Conservation (phyloP, 2,797 vertebrate genomes). For the Anniella stebbinsi region DNA sequence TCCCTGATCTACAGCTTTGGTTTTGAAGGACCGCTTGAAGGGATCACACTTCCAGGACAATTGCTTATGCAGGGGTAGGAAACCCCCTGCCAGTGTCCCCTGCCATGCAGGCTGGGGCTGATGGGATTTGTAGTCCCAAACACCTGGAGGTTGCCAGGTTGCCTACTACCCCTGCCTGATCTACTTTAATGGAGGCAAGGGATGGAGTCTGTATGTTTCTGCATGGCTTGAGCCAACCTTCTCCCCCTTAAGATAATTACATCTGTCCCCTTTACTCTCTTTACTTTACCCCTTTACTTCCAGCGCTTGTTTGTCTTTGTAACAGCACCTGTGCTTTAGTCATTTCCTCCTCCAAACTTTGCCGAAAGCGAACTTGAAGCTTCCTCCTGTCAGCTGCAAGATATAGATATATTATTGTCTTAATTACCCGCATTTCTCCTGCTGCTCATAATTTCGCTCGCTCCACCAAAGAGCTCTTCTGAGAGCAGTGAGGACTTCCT, state of each 20-base stretch:
- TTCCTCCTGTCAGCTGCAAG: conserved; percentile 67
- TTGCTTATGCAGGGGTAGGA: too few relatives aligned
- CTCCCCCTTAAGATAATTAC: conserved; percentile 60
- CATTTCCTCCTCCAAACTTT: conserved; percentile 68
- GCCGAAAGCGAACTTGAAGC: conserved; percentile 69
- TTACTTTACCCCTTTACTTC: too few relatives aligned
- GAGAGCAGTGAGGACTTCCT: conserved; percentile 63
- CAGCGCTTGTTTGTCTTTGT: conserved; percentile 61
- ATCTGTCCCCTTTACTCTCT: conserved; percentile 62
- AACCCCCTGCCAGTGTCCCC: too few relatives aligned
- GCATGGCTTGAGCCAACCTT: conserved; percentile 57
- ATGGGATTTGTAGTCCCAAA: too few relatives aligned
- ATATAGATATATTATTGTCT: conserved; percentile 76
- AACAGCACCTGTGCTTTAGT: conserved; percentile 56
- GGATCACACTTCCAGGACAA: too few relatives aligned
- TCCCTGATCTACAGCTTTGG: too few relatives aligned
- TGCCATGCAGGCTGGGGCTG: too few relatives aligned
- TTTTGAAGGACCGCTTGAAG: too few relatives aligned
- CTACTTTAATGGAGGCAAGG: conserved; percentile 52
- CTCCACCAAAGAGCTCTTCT: conserved; percentile 66
- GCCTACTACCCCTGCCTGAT: too few relatives aligned
- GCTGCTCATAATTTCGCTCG: conserved; percentile 74
- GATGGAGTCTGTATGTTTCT: conserved; percentile 48
- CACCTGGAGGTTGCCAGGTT: too few relatives aligned
- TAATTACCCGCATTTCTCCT: conserved; percentile 75